phyloP scores from a whole-genome alignment of 2,888 invertebrate species.

The Argyresthia goedartella region DNA sequence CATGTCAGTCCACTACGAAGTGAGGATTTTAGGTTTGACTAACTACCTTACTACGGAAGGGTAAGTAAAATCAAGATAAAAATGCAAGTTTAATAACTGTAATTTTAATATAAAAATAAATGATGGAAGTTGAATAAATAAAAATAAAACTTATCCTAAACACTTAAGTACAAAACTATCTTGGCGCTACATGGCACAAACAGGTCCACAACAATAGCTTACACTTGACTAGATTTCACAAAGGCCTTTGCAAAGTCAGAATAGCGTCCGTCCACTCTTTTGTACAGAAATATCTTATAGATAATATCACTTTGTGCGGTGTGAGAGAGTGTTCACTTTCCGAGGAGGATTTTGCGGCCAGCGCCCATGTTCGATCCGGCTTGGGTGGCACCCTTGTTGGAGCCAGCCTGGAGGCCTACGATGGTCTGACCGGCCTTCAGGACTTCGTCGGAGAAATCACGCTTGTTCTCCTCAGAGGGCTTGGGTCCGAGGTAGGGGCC shows the following conservation, averaged over 20 bases:
- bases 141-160: constrained; percentile 48
- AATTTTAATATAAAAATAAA: constrained; percentile 55
- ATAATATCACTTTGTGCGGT: constrained; percentile 58
- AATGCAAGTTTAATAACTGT: constrained; percentile 3
- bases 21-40: too few species aligned
- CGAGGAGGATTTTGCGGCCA: constrained; percentile 89
- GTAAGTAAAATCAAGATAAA: too few species aligned
- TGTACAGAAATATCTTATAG: constrained; percentile 57
- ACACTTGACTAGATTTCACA: constrained; percentile 38
- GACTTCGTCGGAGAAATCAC: constrained; percentile 94
- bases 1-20: too few species aligned
- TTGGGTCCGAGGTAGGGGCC: constrained; percentile 95
- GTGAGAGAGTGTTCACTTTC: constrained; percentile 75
- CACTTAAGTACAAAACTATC: constrained; percentile 45
- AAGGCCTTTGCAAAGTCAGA: constrained; percentile 5
- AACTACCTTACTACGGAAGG: too few species aligned
- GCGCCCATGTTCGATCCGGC: constrained; percentile 92
- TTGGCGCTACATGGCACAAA: constrained; percentile 50
- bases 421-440: constrained; percentile 89
- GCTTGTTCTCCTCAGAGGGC: constrained; percentile 93
- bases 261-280: constrained; percentile 52
- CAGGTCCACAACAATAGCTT: constrained; percentile 18
- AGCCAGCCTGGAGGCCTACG: constrained; percentile 95
- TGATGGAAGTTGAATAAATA: constrained; percentile 62
- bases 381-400: constrained; percentile 96